These are phyloP conservation scores for Cosmia pyralina DNA, from an alignment of 2,888 invertebrate genomes.

Conservation along the genomic window DNA sequence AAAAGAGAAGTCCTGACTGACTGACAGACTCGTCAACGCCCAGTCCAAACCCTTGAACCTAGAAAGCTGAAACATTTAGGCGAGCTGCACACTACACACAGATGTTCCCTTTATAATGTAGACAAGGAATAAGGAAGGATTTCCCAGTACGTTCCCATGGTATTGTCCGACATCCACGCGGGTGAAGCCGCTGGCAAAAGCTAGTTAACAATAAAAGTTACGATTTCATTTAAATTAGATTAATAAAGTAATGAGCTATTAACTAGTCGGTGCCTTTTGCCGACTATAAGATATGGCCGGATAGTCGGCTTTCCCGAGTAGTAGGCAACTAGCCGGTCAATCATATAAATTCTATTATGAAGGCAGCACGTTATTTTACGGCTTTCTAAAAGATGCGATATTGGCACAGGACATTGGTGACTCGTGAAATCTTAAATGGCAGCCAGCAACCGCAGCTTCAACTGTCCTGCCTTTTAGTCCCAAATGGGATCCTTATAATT, in stretches of 20 bases:
- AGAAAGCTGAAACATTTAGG: too few species aligned
- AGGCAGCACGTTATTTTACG: background rate
- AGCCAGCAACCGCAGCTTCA: slow-evolving; percentile 1
- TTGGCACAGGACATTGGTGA: background rate
- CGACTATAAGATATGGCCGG: background rate
- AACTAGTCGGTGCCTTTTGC: background rate
- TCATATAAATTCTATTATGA: background rate
- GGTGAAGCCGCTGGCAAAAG: too few species aligned
- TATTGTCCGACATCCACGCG: too few species aligned
- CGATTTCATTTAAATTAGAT: background rate
- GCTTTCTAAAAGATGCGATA: background rate
- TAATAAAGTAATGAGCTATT: background rate
- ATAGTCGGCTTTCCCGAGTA: background rate
- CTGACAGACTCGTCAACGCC: too few species aligned
- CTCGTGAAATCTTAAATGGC: background rate
- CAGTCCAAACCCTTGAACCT: too few species aligned
- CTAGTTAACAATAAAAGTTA: background rate
- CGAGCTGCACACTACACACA: too few species aligned
- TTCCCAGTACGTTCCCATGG: too few species aligned
- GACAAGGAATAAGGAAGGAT: too few species aligned
- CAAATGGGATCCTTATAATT: slow-evolving; percentile 9
- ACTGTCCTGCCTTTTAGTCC: background rate
- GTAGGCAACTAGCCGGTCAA: background rate
- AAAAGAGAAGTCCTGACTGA: too few species aligned
- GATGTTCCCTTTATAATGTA: too few species aligned